Evolutionary conservation across 2,888 invertebrate species (phyloP).

Genomic region (Xylocampa areola): DNA sequence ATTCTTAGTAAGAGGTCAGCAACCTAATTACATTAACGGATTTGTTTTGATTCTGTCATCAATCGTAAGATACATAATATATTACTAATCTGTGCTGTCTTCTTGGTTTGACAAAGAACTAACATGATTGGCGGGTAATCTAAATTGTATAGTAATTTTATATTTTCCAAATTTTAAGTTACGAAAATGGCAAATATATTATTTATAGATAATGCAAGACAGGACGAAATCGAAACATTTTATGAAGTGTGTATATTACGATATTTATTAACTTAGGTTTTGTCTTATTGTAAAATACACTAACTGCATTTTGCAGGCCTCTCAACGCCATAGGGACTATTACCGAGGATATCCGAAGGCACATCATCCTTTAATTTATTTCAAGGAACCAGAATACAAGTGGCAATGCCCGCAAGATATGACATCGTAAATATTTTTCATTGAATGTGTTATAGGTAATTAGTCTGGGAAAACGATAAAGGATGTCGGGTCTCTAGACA

Average conservation of each 20-base stretch:
- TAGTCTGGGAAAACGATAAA: too few relatives aligned
- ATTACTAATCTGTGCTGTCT: neutral
- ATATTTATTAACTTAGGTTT: neutral
- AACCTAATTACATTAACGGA: too few relatives aligned
- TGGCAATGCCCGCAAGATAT: constrained; percentile 90
- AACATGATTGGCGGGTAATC: constrained; percentile 21
- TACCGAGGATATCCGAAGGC: constrained; percentile 90
- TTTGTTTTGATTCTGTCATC: too few relatives aligned
- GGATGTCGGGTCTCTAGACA: too few relatives aligned
- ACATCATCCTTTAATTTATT: constrained; percentile 90
- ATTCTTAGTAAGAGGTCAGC: too few relatives aligned
- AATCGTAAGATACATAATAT: too few relatives aligned
- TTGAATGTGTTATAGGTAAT: too few relatives aligned
- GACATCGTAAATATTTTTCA: constrained; percentile 78
- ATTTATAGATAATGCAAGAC: constrained; percentile 79
- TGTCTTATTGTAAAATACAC: neutral
- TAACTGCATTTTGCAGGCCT: constrained; percentile 76
- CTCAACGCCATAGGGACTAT: constrained; percentile 90
- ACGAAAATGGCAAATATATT: constrained; percentile 71
- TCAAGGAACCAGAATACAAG: constrained; percentile 82
- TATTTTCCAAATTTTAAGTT: neutral
- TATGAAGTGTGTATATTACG: constrained; percentile 73
- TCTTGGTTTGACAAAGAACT: neutral
- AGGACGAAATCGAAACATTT: constrained; percentile 83
- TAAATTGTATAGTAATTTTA: constrained; percentile 15